These are phyloP conservation scores for Apamea crenata DNA, from an alignment of 2,888 invertebrate species.

Conservation along the genomic window DNA sequence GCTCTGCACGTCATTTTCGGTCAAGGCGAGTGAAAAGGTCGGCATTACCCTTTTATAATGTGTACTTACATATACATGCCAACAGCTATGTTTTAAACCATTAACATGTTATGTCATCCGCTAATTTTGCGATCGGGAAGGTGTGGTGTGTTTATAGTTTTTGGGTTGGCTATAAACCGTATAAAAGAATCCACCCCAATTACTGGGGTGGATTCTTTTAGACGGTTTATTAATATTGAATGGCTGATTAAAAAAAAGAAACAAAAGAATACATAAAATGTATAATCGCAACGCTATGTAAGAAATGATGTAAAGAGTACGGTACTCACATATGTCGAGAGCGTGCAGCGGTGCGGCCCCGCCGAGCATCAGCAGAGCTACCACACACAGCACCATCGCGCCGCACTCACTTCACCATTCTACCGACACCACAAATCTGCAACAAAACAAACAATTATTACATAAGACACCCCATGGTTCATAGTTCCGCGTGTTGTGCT, in stretches of 20 bases:
- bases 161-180: conserved; percentile 19
- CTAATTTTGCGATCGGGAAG: conserved; percentile 45
- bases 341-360: conserved; percentile 76
- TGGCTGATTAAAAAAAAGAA: not conserved
- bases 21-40: conserved; percentile 59
- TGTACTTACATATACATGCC: conserved; percentile 33
- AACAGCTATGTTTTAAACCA: conserved; percentile 34
- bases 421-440: conserved; percentile 76
- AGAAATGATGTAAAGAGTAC: not conserved
- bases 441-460: conserved; percentile 65
- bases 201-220: conserved; percentile 15
- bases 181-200: too few relatives aligned
- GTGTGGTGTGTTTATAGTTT: conserved; percentile 50
- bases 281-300: not conserved
- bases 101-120: conserved; percentile 45
- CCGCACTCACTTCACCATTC: conserved; percentile 84
- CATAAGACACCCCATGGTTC: not conserved
- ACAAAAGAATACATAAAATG: not conserved
- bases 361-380: conserved; percentile 79
- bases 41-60: conserved; percentile 47
- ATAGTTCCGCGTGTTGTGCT: not conserved
- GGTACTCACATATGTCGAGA: conserved; percentile 86
- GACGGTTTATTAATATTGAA: conserved; percentile 16
- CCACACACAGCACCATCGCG: conserved; percentile 83
- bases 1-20: conserved; percentile 53